These are phyloP conservation scores for Desmophyllum pertusum DNA, from an alignment of 92 coral and sea anemone genomes.

Conservation along the genomic window DNA sequence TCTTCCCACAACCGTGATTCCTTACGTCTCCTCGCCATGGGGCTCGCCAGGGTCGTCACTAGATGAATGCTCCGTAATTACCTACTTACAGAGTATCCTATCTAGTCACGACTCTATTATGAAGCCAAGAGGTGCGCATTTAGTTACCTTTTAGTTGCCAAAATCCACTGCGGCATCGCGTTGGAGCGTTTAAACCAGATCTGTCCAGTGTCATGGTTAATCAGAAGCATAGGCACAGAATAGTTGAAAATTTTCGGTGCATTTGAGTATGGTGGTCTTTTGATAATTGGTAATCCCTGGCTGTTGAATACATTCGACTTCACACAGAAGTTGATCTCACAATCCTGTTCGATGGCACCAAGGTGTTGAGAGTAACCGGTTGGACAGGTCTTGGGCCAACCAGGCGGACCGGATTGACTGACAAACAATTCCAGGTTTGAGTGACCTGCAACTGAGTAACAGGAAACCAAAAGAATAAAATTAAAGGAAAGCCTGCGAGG, in stretches of 20 bases:
- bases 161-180: conserved; percentile 51
- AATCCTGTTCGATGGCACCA: conserved; percentile 83
- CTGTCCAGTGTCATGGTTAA: conserved; percentile 73
- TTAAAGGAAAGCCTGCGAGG: neutral
- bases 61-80: no score
- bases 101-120: no score
- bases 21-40: neutral
- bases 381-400: conserved; percentile 89
- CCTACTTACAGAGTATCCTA: no score
- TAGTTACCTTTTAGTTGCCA: conserved; percentile 68
- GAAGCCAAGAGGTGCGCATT: neutral
- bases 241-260: conserved; percentile 72
- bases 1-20: no score
- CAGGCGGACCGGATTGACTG: conserved; percentile 52
- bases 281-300: conserved; percentile 78
- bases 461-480: neutral
- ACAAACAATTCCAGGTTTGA: conserved; percentile 14
- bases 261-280: conserved; percentile 85
- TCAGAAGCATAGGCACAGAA: conserved; percentile 75
- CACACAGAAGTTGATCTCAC: conserved; percentile 88
- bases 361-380: conserved; percentile 90
- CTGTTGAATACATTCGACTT: conserved; percentile 65
- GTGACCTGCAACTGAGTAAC: neutral
- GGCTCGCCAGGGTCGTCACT: no score
- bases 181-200: conserved; percentile 71